Base-by-base conservation (phyloP, 2,888 invertebrate genomes). In the Rotaria socialis region DNA sequence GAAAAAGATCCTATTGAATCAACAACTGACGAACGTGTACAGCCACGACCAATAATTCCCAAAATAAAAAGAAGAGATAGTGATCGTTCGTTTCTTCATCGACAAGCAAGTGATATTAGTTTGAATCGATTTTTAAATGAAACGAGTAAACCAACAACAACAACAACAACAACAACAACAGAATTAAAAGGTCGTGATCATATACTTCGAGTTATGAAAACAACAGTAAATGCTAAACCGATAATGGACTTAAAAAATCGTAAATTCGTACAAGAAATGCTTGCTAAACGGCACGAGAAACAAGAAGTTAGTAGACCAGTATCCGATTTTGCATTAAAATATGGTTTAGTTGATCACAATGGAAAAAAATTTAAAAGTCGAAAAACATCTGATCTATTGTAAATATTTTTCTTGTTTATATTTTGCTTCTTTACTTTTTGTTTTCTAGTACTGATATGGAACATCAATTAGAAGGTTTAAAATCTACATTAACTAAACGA, bases 141-240 rank as follows among this genome's bases (percentile, higher is more conserved):
- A 35, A 19, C 35, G 16, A 35, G 19, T 67, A 67, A 67, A 67
- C 35, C 35, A 35, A 50, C 50, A 50, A 11, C 50, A 14, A 50
- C 50, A 50, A 50, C 50, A 50, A 50, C 52, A 55, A 55, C 52
- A 55, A 41, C 67, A 35, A 67, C 67, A 14, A 67, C 67, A 19
- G 67, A 67, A 67, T 67, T 67, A 19, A 67, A 35, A 67, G 67
- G 67, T 27, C 67, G 67, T 67, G 67, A 67, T 67, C 67, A 67
- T 67, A 14, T 67, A 7, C 16, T 67, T 35, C 67, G 67, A 6
- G 19, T 19, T 35, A 67, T 67, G 67, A 67, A 67, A 67, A 35
- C 67, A 27, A 67, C 35, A 35, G 35, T 2, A 27, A 67, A 35
- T 35, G 19, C 4, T 35, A 67, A 35, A 67, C 67, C 67, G 35